These are phyloP conservation scores for Drosophila setosimentum DNA, from an alignment of 2,888 invertebrate species.

Conservation along the genomic window DNA sequence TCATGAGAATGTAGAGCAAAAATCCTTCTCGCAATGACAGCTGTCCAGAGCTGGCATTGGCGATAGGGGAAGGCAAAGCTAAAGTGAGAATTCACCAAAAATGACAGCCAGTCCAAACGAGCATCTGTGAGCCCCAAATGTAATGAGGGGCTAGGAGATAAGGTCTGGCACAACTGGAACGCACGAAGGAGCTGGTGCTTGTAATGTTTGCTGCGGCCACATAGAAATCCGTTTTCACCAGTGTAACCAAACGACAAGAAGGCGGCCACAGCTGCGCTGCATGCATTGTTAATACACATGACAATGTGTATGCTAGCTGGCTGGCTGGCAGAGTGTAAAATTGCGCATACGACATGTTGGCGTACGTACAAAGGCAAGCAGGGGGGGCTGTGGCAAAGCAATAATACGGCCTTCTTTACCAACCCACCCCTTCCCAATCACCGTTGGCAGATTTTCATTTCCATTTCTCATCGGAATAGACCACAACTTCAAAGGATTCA, in stretches of 20 bases:
- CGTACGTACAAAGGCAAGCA: conserved; percentile 26
- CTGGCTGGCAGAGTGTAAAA: conserved; percentile 68
- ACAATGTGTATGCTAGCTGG: conserved; percentile 56
- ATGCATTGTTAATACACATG: conserved; percentile 73
- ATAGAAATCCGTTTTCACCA: conserved; percentile 65
- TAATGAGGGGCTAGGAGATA: conserved; percentile 9
- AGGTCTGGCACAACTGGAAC: neutral
- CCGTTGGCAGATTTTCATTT: conserved; percentile 56
- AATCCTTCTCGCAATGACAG: conserved; percentile 41
- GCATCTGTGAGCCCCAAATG: conserved; percentile 38
- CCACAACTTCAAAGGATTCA: conserved; percentile 60
- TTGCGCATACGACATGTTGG: conserved; percentile 67
- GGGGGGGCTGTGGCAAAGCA: neutral
- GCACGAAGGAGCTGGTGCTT: conserved; percentile 46
- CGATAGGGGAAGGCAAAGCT: conserved; percentile 27
- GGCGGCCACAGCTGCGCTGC: conserved; percentile 60
- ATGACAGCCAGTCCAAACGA: conserved; percentile 49
- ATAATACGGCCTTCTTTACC: conserved; percentile 18
- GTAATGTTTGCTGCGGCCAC: conserved; percentile 52
- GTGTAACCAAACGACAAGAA: conserved; percentile 53
- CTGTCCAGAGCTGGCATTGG: conserved; percentile 29
- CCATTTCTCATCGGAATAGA: conserved; percentile 64
- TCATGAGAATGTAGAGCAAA: conserved; percentile 61
- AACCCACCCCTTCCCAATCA: conserved; percentile 27
- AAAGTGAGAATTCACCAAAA: conserved; percentile 62